These are phyloP conservation scores for Rhipidura dahli DNA, from an alignment of 2,113 vertebrate genomes.

Conservation along the genomic window DNA sequence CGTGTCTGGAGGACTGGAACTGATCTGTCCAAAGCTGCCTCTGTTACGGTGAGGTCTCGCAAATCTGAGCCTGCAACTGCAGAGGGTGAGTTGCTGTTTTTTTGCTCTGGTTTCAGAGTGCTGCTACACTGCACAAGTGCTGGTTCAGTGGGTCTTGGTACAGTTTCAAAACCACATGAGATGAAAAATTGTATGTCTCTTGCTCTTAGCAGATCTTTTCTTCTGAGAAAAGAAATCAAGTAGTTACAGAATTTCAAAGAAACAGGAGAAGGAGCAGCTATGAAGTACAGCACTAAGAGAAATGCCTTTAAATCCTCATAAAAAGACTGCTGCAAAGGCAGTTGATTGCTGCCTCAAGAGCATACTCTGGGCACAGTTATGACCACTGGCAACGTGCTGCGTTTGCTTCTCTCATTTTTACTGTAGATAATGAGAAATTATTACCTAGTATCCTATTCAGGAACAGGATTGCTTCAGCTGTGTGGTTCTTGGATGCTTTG, in stretches of 20 bases:
- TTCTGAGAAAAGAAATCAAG: background rate
- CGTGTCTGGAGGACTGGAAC: slow-evolving; percentile 88
- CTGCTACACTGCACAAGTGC: background rate
- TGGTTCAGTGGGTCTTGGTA: background rate
- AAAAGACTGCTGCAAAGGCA: background rate
- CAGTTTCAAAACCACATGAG: rapidly evolving
- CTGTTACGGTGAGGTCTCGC: slow-evolving; percentile 87
- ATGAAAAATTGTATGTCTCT: background rate
- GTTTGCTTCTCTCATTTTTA: background rate
- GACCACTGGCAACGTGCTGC: rapidly evolving
- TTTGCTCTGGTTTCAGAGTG: background rate
- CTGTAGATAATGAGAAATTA: background rate
- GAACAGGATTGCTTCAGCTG: background rate
- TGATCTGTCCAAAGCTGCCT: slow-evolving; percentile 85
- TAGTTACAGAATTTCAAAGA: background rate
- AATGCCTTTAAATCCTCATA: background rate
- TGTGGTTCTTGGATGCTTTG: background rate
- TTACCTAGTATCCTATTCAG: background rate
- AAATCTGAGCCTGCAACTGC: slow-evolving; percentile 87
- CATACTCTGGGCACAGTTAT: background rate
- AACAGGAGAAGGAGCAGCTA: background rate
- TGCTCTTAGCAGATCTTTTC: background rate
- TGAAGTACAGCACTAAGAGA: background rate
- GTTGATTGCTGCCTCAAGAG: background rate
- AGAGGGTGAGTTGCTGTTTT: slow-evolving; percentile 75